These are phyloP conservation scores for Stenodera caucasica DNA, from an alignment of 2,888 invertebrate genomes.

Conservation along the genomic window DNA sequence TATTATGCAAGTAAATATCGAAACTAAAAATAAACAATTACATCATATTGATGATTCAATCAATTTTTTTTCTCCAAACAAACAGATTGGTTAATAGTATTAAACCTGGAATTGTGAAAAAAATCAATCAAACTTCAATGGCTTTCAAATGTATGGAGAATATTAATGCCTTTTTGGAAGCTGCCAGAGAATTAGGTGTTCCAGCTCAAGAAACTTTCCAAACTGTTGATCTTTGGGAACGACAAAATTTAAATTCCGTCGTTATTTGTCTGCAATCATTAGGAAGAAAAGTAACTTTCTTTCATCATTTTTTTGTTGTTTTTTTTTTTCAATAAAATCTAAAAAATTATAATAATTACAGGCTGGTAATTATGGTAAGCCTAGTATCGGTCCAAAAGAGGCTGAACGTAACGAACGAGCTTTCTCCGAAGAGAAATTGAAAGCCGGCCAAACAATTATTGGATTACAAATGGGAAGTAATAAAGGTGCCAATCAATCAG, in stretches of 20 bases:
- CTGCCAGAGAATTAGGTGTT: conserved; percentile 83
- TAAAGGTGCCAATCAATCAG: conserved; percentile 96
- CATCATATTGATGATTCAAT: conserved; percentile 24
- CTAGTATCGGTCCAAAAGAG: conserved; percentile 94
- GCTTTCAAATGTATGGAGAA: conserved; percentile 99
- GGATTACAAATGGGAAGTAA: conserved; percentile 96
- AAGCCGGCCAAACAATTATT: conserved; percentile 91
- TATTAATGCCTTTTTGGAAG: conserved; percentile 89
- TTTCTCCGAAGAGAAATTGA: conserved; percentile 92
- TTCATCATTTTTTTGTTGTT: neutral
- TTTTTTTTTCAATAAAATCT: no score
- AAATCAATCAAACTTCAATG: conserved; percentile 83
- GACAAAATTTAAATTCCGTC: conserved; percentile 94
- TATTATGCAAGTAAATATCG: conserved; percentile 81
- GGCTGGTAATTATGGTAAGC: conserved; percentile 82
- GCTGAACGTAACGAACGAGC: conserved; percentile 92
- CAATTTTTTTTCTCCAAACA: conserved; percentile 8
- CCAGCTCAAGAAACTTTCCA: conserved; percentile 95
- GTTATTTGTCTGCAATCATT: conserved; percentile 93
- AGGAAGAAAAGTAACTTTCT: conserved; percentile 79
- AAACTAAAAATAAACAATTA: conserved; percentile 25
- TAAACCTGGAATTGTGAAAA: conserved; percentile 84
- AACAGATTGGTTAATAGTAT: conserved; percentile 81
- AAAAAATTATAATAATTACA: conserved; percentile 46
- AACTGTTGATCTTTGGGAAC: conserved; percentile 96